These are phyloP conservation scores for Myotis findleyi DNA, from an alignment of 2,797 vertebrate genomes.

Conservation along the genomic window DNA sequence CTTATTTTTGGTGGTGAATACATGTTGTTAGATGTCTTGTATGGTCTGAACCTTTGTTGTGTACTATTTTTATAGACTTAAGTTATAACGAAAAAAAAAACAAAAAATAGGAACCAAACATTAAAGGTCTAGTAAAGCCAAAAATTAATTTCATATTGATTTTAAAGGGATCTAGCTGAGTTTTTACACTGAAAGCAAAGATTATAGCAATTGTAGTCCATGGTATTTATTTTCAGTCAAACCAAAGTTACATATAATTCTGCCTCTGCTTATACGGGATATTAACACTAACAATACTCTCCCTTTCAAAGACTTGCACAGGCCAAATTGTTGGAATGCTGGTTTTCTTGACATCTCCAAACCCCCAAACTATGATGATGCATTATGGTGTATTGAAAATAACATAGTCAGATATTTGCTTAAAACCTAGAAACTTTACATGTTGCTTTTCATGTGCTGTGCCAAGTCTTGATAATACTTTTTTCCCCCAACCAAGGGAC, in stretches of 20 bases:
- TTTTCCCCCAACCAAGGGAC: conserved; percentile 94
- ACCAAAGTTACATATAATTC: conserved; percentile 99
- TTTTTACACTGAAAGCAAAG: conserved; percentile 97
- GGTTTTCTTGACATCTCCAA: conserved; percentile 91
- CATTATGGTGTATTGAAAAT: conserved; percentile 92
- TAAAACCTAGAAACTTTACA: conserved; percentile 95
- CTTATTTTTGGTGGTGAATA: conserved; percentile 94
- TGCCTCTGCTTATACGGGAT: conserved; percentile 99
- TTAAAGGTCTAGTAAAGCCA: conserved; percentile 99
- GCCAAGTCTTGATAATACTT: conserved; percentile 94
- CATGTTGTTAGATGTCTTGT: conserved; percentile 96
- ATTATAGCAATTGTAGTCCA: conserved; percentile 98
- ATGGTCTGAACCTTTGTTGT: conserved; percentile 94
- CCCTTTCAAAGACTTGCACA: conserved; percentile 93
- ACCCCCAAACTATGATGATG: conserved; percentile 90
- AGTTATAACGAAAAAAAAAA: conserved; percentile 91
- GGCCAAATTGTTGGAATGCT: conserved; percentile 92
- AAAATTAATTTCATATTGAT: conserved; percentile 99
- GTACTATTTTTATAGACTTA: conserved; percentile 94
- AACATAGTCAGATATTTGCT: conserved; percentile 93
- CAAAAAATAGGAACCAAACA: conserved; percentile 97
- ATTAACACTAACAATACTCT: conserved; percentile 94
- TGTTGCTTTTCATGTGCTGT: conserved; percentile 94
- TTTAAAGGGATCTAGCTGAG: conserved; percentile 98
- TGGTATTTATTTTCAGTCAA: conserved; percentile 99